Evolutionary conservation across 2,797 vertebrate species (phyloP).

Genomic region (Anisognathus igniventris): DNA sequence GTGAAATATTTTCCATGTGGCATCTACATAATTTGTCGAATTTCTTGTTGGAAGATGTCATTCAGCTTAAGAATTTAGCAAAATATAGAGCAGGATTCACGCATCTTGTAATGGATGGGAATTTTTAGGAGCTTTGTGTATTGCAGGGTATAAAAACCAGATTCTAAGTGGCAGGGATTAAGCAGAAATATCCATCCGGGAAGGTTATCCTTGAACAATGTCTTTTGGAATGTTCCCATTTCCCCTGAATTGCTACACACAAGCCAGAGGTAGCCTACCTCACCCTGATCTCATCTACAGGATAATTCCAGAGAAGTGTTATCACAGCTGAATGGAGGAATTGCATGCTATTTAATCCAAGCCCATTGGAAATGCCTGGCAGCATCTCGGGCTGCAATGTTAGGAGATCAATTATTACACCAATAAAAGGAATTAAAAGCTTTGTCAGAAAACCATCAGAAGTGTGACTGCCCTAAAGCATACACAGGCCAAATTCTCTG

Average conservation of each 20-base stretch:
- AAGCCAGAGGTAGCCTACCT: not conserved
- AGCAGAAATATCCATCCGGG: not conserved
- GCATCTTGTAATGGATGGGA: not conserved
- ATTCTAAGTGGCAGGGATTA: not conserved
- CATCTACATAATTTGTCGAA: not conserved
- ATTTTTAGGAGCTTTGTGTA: not conserved
- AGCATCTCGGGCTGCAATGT: not conserved
- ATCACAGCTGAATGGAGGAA: not conserved
- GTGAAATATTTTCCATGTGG: not conserved
- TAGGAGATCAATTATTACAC: conserved; percentile 29
- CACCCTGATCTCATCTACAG: not conserved
- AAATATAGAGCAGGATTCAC: not conserved
- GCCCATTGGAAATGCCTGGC: not conserved
- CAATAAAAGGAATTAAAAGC: conserved; percentile 36
- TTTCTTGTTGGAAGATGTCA: not conserved
- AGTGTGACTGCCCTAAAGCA: not conserved
- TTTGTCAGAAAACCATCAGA: not conserved
- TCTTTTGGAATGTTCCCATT: not conserved
- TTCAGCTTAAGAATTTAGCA: not conserved
- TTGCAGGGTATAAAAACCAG: not conserved
- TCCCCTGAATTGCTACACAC: not conserved
- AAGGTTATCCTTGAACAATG: conserved; percentile 8
- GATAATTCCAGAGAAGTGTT: not conserved
- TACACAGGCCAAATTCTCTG: not conserved
- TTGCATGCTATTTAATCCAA: not conserved